Conservation (phyloP, 2,888 invertebrate genomes). For the Cristatella mucedo region DNA sequence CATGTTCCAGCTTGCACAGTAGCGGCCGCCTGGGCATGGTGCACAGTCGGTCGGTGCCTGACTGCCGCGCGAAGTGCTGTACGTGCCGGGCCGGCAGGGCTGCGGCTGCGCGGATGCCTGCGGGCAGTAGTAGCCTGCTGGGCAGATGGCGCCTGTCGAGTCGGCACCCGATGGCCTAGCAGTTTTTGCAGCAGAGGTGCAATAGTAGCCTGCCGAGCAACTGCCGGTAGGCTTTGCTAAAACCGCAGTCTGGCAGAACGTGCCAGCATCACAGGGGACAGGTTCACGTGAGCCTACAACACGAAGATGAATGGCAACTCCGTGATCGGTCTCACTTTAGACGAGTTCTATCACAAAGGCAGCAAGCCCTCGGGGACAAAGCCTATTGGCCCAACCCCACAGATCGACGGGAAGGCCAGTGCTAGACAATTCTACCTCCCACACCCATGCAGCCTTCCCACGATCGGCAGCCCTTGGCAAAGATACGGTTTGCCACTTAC, state of each 20-base stretch:
- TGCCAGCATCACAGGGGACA: slow-evolving; percentile 24
- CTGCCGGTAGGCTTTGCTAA: slow-evolving; percentile 22
- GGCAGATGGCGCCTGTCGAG: slow-evolving; percentile 22
- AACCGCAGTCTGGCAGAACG: slow-evolving; percentile 24
- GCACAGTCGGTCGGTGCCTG: slow-evolving; percentile 19
- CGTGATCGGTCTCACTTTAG: too few relatives aligned
- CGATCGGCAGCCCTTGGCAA: too few relatives aligned
- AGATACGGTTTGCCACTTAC: too few relatives aligned
- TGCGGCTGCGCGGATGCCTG: slow-evolving; percentile 19
- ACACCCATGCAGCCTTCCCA: too few relatives aligned
- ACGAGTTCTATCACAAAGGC: too few relatives aligned
- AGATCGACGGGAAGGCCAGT: too few relatives aligned
- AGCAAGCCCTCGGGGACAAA: too few relatives aligned
- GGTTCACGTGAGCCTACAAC: slow-evolving; percentile 22
- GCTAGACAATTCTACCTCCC: too few relatives aligned
- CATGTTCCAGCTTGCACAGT: slow-evolving; percentile 23
- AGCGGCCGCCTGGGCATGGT: slow-evolving; percentile 22
- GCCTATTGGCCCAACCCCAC: too few relatives aligned
- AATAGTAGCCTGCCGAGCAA: slow-evolving; percentile 30
- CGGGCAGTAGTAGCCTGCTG: slow-evolving; percentile 23
- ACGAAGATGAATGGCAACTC: neutral
- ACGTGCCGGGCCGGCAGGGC: slow-evolving; percentile 24
- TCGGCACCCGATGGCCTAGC: slow-evolving; percentile 4
- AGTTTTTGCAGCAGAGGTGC: slow-evolving; percentile 13
- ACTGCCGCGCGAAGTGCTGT: slow-evolving; percentile 19